These are phyloP conservation scores for Crocuta crocuta DNA, from an alignment of 2,113 vertebrate species.

Conservation along the genomic window DNA sequence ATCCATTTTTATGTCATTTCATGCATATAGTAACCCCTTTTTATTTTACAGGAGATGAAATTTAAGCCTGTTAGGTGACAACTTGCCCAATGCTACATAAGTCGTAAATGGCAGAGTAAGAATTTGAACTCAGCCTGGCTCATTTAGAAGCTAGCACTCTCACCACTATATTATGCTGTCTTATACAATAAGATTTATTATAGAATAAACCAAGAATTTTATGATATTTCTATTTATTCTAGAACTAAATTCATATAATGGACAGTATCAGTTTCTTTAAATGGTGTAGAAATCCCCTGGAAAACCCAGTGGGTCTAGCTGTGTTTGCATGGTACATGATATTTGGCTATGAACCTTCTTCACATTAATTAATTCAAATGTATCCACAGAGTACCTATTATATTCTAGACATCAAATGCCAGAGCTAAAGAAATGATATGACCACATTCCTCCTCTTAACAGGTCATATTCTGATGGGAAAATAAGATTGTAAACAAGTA, in stretches of 20 bases:
- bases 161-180: not conserved
- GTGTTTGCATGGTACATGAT: not conserved
- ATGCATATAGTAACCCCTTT: not conserved
- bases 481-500: not conserved
- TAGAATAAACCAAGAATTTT: constrained; percentile 8
- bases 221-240: not conserved
- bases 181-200: not conserved
- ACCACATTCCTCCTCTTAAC: not conserved
- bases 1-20: not conserved
- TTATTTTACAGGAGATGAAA: constrained; percentile 5
- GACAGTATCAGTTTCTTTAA: not conserved
- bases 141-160: not conserved
- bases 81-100: not conserved
- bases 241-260: not conserved
- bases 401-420: not conserved
- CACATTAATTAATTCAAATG: not conserved
- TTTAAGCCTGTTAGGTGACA: not conserved
- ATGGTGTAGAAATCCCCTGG: not conserved
- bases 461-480: not conserved
- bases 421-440: not conserved
- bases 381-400: not conserved
- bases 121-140: not conserved
- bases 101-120: not conserved
- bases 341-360: not conserved
- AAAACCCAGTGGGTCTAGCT: not conserved